A percentile compares a stretch with the other conserved stretches of the same genome.
Evolutionary conservation across 2,888 invertebrate species (phyloP).

Genomic region (Caenorhabditis drosophilae): DNA sequence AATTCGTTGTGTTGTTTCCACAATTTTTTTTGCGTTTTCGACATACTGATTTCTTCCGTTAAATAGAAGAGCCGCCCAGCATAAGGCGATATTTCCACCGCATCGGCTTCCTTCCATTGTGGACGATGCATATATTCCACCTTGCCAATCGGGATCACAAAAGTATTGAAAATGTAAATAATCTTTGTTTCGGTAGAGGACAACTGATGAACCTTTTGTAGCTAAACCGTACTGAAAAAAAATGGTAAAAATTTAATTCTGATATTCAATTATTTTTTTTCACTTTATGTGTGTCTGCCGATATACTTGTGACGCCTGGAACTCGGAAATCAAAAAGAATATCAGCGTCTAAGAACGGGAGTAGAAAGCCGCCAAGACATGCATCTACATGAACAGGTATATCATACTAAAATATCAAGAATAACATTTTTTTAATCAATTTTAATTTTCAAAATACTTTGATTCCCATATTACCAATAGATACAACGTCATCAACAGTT

Average conservation of each 20-base stretch:
- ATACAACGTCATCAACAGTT: constrained; percentile 88
- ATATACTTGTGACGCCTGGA: constrained; percentile 91
- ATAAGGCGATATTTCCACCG: constrained; percentile 86
- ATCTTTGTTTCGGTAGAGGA: constrained; percentile 81
- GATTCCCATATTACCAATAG: constrained; percentile 76
- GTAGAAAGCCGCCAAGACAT: no score
- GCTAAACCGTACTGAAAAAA: constrained; percentile 87
- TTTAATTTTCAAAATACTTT: no score
- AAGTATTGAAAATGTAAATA: constrained; percentile 88
- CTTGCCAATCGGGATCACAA: constrained; percentile 94
- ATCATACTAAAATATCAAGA: constrained; percentile 69
- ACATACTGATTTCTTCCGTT: constrained; percentile 85
- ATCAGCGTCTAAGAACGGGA: no score
- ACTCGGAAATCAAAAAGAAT: constrained; percentile 84
- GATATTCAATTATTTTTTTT: neutral
- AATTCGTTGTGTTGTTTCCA: constrained; percentile 82
- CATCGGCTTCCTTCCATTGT: constrained; percentile 77
- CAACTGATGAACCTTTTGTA: constrained; percentile 92
- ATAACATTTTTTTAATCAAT: no score
- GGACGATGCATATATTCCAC: constrained; percentile 95
- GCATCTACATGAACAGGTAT: constrained; percentile 98
- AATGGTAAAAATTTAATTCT: no score
- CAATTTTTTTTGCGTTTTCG: constrained; percentile 81
- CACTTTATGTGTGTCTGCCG: constrained; percentile 96
- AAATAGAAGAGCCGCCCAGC: constrained; percentile 92